Percentiles rank a stretch among this genome's conserved stretches.
These are phyloP conservation scores for Melitaea cinxia DNA, from an alignment of 1,140 invertebrate species.

Conservation along the genomic window DNA sequence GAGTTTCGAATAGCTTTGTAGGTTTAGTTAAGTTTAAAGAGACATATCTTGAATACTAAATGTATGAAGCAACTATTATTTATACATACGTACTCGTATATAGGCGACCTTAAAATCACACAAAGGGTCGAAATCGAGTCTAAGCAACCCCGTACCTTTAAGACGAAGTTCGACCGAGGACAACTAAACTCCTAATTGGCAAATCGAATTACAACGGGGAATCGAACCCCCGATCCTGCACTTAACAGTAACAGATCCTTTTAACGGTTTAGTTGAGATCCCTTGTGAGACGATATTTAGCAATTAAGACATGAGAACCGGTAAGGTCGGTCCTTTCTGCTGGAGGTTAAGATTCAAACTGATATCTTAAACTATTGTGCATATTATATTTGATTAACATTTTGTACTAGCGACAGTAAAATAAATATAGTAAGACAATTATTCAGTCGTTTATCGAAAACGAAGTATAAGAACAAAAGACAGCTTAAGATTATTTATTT, in stretches of 20 bases:
- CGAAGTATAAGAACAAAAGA: too few relatives aligned
- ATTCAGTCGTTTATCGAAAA: too few relatives aligned
- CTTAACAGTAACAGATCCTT: slow-evolving; percentile 73
- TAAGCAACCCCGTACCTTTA: slow-evolving; percentile 45
- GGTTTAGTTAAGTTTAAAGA: too few relatives aligned
- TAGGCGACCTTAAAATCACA: slow-evolving; percentile 36
- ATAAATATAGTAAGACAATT: too few relatives aligned
- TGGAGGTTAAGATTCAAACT: not conserved
- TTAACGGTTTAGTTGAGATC: slow-evolving; percentile 79
- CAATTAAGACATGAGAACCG: slow-evolving; percentile 55
- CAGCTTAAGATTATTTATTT: too few relatives aligned
- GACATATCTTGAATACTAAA: too few relatives aligned
- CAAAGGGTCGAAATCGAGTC: slow-evolving; percentile 51
- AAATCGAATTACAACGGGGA: slow-evolving; percentile 78
- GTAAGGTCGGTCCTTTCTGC: slow-evolving; percentile 16
- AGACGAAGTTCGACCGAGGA: slow-evolving; percentile 64
- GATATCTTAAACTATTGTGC: not conserved
- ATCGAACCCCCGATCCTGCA: slow-evolving; percentile 76
- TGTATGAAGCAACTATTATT: too few relatives aligned
- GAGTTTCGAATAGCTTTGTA: too few relatives aligned
- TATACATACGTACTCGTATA: too few relatives aligned
- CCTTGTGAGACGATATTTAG: slow-evolving; percentile 70
- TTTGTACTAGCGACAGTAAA: too few relatives aligned
- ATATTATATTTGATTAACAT: not conserved
- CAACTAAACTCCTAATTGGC: slow-evolving; percentile 78